These are phyloP conservation scores for Drosophila nasuta DNA, from an alignment of 1,140 invertebrate species.

Conservation along the genomic window DNA sequence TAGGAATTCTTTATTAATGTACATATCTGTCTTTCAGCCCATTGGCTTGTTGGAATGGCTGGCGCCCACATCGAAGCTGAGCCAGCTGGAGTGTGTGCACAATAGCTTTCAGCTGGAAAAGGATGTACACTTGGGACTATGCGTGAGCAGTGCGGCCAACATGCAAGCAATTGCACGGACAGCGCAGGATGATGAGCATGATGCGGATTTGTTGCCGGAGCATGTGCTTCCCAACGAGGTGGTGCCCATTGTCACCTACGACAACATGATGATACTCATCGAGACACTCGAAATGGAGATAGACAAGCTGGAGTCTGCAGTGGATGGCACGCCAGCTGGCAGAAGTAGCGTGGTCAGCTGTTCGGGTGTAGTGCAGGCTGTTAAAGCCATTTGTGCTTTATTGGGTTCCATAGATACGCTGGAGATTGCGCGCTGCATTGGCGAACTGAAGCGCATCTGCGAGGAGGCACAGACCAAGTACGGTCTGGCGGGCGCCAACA, in stretches of 20 bases:
- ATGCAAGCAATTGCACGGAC: conserved; percentile 85
- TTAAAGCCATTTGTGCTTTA: conserved; percentile 95
- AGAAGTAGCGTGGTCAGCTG: conserved; percentile 85
- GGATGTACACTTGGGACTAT: conserved; percentile 93
- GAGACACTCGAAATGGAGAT: conserved; percentile 94
- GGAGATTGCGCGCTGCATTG: conserved; percentile 91
- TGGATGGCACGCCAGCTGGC: conserved; percentile 86
- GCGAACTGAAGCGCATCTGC: conserved; percentile 89
- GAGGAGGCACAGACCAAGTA: conserved; percentile 76
- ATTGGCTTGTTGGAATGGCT: conserved; percentile 84
- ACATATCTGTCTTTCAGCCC: conserved; percentile 44
- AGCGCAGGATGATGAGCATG: conserved; percentile 91
- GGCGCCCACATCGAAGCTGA: conserved; percentile 88
- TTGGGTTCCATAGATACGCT: conserved; percentile 95
- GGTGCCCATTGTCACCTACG: conserved; percentile 88
- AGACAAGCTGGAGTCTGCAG: conserved; percentile 89
- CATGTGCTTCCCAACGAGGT: conserved; percentile 91
- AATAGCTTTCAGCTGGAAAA: conserved; percentile 97
- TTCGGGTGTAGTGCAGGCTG: conserved; percentile 91
- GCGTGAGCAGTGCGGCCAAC: conserved; percentile 88
- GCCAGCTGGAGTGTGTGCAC: conserved; percentile 97
- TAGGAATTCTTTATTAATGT: too few species aligned
- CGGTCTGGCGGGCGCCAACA: conserved; percentile 53
- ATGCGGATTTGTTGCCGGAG: conserved; percentile 89
- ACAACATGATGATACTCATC: conserved; percentile 91